Evolutionary conservation across 1,140 invertebrate species (phyloP), one percentile per base, ranked within the genome.

Genomic region (Sitobion miscanthi): DNA sequence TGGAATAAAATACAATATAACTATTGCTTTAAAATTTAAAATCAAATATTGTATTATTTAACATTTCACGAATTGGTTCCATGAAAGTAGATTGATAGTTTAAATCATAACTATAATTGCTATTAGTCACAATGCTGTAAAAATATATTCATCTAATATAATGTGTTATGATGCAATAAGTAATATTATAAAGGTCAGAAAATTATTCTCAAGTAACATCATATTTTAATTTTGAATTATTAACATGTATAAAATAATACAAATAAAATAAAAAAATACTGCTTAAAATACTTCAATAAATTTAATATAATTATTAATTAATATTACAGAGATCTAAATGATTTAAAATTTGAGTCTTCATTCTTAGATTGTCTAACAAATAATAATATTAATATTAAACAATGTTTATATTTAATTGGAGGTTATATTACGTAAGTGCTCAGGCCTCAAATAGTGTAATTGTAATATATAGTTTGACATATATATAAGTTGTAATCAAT

Each of bases 261-360:
- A 88, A 30, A 8, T 88, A 88, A 8, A 35, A 35, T 69, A 35
- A 52, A 54, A 35, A 88, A 88, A 52, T 88, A 88, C 87, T 88
- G 49, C 6, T 88, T 88, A 88, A 88, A 88, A 88, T 86, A 86
- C 42, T 47, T 47, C 5, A 86, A 86, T n/a, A 47, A 47, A 30
- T 52, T 25, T 52, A 88, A 6, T 49, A 21, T 21, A 52, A 35
- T 17, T n/a, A 77, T n/a, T 77, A 35, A n/a, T 77, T 77, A 52
- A 35, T n/a, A 88, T 52, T 88, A 86, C 49, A 88, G 87, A 88
- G 87, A 88, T 52, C 87, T 2, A 23, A 52, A 35, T 52, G 49
- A 52, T 88, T 54, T 21, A 52, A 52, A 38, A 88, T 88, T 49
- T 88, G n/a, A 17, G n/a, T 52, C 25, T 4, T 87, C 30, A 52